Evolutionary conservation across 2,888 invertebrate species (phyloP), one percentile per base, ranked within the genome.

Genomic region (Drosophila birchii): DNA sequence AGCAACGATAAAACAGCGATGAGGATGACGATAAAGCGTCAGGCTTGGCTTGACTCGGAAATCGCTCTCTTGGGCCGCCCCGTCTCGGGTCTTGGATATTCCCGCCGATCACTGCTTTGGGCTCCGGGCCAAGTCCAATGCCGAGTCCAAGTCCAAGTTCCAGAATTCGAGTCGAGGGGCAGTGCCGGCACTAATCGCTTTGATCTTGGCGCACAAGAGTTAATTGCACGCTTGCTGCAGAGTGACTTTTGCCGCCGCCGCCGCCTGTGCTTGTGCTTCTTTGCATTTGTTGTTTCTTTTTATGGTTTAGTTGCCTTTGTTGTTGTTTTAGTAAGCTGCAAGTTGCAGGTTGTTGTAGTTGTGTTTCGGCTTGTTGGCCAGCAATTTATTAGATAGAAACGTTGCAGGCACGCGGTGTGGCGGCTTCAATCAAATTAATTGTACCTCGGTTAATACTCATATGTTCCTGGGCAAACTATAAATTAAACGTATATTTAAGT

Each of bases 401-500:
- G 80, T 81, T 79, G 83, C 72, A 76, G 81, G 78, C 88, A 79
- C 77, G 82, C 89, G 83, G 89, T 88, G 91, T 91, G 91, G 91
- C 91, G 88, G 90, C 89, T 90, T 91, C 91, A 91, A 91, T 91
- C 91, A 91, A 91, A 90, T 91, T 91, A 91, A 91, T 91, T 91
- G 89, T 76, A 62, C 41, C 56, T 41, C 29, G 29, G 34, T 51
- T 49, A 62, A 51, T 36, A 62, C 34, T 51, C 45, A 57, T 68
- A 72, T 67, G 72, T 54, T 20, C 16, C 14, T 14, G 20, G 16
- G 2, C 8, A 45, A 16, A 45, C 45, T 45, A 26, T 16, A 45
- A 9, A 26, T 26, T 45, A 16, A 1, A 1, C 0, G 9, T 4
- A 9, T 16, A 9, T 45, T 23, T 23, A 3, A 1, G 5, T 8